Evolutionary conservation across 2,797 vertebrate species (phyloP).

Genomic region (Pantherophis alleghaniensis): DNA sequence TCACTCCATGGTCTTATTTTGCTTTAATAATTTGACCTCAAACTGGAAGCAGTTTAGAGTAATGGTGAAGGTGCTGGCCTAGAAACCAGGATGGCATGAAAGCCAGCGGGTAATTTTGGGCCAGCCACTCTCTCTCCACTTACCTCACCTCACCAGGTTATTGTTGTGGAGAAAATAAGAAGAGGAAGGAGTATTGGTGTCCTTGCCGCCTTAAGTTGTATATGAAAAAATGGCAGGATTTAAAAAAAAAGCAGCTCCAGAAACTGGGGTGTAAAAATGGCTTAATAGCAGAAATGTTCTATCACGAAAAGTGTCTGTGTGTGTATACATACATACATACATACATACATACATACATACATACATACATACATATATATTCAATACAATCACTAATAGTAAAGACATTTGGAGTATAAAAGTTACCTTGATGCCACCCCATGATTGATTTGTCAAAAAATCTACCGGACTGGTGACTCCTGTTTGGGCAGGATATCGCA

Average conservation of each 20-base stretch:
- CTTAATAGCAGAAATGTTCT: background rate
- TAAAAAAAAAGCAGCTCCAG: background rate
- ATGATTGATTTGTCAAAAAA: slow-evolving; percentile 88
- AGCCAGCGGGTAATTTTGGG: background rate
- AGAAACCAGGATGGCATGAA: background rate
- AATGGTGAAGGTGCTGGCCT: background rate
- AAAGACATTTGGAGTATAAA: background rate
- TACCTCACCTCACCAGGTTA: background rate
- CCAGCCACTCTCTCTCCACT: background rate
- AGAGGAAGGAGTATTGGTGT: background rate
- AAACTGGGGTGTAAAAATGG: background rate
- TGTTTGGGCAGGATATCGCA: slow-evolving; percentile 84
- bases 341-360: background rate
- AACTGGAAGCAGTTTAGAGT: background rate
- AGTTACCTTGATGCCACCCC: slow-evolving; percentile 94
- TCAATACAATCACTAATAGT: background rate
- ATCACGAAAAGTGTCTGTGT: background rate
- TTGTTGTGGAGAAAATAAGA: background rate
- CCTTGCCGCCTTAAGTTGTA: background rate
- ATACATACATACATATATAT: background rate
- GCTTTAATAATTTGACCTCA: background rate
- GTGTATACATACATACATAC: background rate
- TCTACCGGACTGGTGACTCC: slow-evolving; percentile 84
- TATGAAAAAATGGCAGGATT: background rate
- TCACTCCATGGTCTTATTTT: background rate